phyloP scores from a whole-genome alignment of 1,140 invertebrate genomes.

The Megalonaias nervosa region DNA sequence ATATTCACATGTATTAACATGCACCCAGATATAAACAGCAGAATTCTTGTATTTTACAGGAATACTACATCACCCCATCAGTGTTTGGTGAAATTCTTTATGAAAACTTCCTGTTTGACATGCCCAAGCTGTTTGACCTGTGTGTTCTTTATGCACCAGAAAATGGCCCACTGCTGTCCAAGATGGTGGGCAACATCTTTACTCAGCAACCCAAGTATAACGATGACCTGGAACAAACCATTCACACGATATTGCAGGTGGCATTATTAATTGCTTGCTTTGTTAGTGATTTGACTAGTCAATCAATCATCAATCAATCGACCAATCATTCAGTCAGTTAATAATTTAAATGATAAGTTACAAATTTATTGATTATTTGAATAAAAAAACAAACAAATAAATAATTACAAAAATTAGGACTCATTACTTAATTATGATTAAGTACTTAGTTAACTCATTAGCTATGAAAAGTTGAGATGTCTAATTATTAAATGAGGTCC shows the following conservation, averaged over 20 bases:
- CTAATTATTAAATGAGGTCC: no score
- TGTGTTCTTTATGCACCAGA: conserved; percentile 81
- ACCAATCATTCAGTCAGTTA: not conserved
- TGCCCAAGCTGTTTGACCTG: conserved; percentile 86
- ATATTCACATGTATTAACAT: not conserved
- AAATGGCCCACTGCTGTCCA: conserved; percentile 77
- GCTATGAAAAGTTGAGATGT: no score
- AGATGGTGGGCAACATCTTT: conserved; percentile 80
- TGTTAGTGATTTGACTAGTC: not conserved
- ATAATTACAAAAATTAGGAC: no score
- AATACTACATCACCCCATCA: conserved; percentile 77
- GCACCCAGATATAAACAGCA: not conserved
- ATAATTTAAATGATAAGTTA: no score
- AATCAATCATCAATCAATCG: not conserved
- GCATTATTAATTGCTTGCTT: not conserved
- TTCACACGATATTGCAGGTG: conserved; percentile 70
- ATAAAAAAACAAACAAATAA: no score
- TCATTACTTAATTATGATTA: no score
- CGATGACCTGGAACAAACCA: conserved; percentile 77
- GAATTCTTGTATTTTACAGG: conserved; percentile 66
- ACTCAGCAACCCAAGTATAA: conserved; percentile 80
- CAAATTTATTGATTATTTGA: no score
- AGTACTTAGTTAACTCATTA: no score
- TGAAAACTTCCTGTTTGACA: conserved; percentile 85
- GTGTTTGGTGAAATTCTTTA: conserved; percentile 82